Percentiles rank a stretch among this genome's conserved stretches.
phyloP scores from a whole-genome alignment of 2,888 invertebrate genomes.

The Tipula lateralis region DNA sequence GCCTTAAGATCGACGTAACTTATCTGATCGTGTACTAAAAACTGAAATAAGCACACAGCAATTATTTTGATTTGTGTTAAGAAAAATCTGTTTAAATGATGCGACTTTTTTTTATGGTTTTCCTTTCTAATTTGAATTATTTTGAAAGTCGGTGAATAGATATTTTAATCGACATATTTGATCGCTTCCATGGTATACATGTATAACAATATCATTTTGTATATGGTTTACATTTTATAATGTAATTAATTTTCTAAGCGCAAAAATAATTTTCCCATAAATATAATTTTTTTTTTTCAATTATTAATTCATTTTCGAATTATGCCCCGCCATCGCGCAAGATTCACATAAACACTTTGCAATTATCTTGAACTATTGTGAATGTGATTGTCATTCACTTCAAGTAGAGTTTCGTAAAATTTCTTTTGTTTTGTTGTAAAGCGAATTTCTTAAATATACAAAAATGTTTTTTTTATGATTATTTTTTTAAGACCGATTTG shows the following conservation, averaged over 20 bases:
- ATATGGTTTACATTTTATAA: not conserved
- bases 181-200: not conserved
- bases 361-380: not conserved
- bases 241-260: not conserved
- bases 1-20: not conserved
- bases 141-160: not conserved
- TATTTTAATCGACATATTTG: not conserved
- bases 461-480: not conserved
- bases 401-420: not conserved
- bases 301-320: constrained; percentile 11
- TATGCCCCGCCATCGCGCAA: not conserved
- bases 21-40: too few relatives aligned
- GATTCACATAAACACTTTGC: constrained; percentile 19
- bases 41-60: not conserved
- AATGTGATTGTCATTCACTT: not conserved
- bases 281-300: not conserved
- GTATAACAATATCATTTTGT: not conserved
- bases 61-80: not conserved
- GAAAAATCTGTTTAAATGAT: not conserved
- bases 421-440: not conserved
- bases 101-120: not conserved
- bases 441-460: not conserved
- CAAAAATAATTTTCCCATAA: not conserved
- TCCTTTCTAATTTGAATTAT: not conserved
- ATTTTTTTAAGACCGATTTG: constrained; percentile 7